Percentiles rank a stretch among this genome's conserved stretches.
phyloP scores from a whole-genome alignment of 2,888 invertebrate genomes.

The Noctua janthe region DNA sequence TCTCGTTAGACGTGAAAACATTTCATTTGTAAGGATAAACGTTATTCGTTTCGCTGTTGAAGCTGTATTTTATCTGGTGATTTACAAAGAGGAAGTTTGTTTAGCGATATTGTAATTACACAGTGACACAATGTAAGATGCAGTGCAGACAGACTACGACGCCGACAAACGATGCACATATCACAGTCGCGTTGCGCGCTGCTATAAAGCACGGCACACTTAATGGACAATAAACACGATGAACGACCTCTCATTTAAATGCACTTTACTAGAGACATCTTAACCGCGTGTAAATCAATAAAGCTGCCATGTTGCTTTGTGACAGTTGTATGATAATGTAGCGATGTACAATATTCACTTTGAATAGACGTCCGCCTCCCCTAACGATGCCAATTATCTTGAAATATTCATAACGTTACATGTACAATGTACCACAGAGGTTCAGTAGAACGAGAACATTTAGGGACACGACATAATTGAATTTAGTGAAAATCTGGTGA shows the following conservation, averaged over 20 bases:
- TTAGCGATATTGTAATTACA: conserved; percentile 62
- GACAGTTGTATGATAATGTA: conserved; percentile 41
- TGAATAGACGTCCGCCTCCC: conserved; percentile 36
- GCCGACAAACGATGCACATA: conserved; percentile 64
- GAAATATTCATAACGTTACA: conserved; percentile 55
- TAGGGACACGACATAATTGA: conserved; percentile 34
- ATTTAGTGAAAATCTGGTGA: conserved; percentile 47
- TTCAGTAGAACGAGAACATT: conserved; percentile 1
- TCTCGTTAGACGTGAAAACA: conserved; percentile 71
- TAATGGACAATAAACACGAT: conserved; percentile 62
- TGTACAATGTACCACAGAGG: neutral
- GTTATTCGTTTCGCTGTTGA: conserved; percentile 56
- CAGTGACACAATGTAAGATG: conserved; percentile 58
- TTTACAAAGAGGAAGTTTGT: conserved; percentile 51
- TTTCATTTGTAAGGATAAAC: conserved; percentile 67
- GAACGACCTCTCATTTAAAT: conserved; percentile 59
- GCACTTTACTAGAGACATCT: conserved; percentile 60
- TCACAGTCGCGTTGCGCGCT: conserved; percentile 56
- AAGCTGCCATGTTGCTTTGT: conserved; percentile 44
- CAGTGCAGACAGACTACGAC: conserved; percentile 52
- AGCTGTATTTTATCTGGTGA: conserved; percentile 52
- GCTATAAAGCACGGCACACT: conserved; percentile 62
- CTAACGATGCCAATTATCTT: conserved; percentile 54
- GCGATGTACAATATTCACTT: conserved; percentile 50
- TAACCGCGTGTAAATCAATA: conserved; percentile 62